Percentiles rank a stretch among this genome's conserved stretches.
These are phyloP conservation scores for Pituophis catenifer DNA, from an alignment of 2,113 vertebrate species.

Conservation along the genomic window DNA sequence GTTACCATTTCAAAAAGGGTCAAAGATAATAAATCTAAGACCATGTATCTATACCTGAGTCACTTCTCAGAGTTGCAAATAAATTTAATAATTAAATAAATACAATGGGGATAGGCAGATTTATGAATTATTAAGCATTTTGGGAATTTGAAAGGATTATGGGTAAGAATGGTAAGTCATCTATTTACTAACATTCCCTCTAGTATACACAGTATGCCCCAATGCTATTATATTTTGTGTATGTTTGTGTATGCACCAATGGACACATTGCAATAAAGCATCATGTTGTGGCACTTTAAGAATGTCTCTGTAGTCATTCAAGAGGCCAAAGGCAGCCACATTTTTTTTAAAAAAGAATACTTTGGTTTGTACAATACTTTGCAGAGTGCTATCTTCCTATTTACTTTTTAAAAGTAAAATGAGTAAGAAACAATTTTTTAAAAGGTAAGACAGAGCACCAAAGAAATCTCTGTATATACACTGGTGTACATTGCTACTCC, in stretches of 20 bases:
- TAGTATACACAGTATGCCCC: background rate
- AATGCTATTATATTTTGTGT: background rate
- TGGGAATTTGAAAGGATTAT: background rate
- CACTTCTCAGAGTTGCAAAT: background rate
- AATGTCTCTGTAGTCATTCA: background rate
- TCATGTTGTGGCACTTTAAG: background rate
- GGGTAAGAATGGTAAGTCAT: background rate
- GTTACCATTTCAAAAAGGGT: background rate
- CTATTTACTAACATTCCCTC: background rate
- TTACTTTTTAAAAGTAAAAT: background rate
- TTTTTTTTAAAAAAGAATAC: background rate
- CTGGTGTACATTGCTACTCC: background rate
- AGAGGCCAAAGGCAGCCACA: background rate
- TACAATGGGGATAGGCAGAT: background rate
- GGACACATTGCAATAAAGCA: background rate
- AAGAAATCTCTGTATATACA: background rate
- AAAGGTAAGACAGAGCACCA: background rate
- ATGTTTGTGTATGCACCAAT: background rate
- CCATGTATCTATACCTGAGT: background rate
- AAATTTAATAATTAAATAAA: background rate
- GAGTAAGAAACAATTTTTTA: background rate
- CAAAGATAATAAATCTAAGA: background rate
- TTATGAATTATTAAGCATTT: background rate
- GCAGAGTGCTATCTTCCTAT: background rate
- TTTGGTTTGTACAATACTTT: background rate